phyloP scores from a whole-genome alignment of 53 echinoderm and acorn worm genomes.

The Pentamera pediparva region DNA sequence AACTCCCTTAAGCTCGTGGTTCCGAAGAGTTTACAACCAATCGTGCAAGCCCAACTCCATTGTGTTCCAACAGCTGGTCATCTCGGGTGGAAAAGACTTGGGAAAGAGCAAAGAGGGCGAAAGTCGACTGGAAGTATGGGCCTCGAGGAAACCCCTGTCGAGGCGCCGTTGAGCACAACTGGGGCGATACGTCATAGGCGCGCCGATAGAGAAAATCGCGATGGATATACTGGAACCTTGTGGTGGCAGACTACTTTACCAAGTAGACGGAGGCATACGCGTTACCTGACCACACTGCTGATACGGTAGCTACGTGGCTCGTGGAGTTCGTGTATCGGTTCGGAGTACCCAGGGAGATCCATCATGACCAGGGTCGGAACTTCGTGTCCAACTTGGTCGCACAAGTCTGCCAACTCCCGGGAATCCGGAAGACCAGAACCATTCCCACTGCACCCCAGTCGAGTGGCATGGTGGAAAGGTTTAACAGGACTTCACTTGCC shows the following conservation, averaged over 20 bases:
- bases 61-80: conserved; percentile 26
- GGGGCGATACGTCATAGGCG: background rate
- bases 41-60: background rate
- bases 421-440: too few relatives aligned
- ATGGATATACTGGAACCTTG: conserved; percentile 35
- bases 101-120: background rate
- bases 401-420: too few relatives aligned
- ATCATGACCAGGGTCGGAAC: too few relatives aligned
- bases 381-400: too few relatives aligned
- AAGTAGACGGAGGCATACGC: too few relatives aligned
- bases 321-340: conserved; percentile 5
- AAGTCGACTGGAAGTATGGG: background rate
- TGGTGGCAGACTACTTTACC: too few relatives aligned
- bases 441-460: too few relatives aligned
- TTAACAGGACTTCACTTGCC: too few relatives aligned
- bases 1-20: too few relatives aligned
- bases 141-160: background rate
- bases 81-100: conserved; percentile 23
- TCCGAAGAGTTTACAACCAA: conserved; percentile 6
- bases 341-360: too few relatives aligned
- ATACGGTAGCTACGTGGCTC: too few relatives aligned
- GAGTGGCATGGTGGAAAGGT: too few relatives aligned
- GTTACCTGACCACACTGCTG: conserved; percentile 11
- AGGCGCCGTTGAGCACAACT: background rate
- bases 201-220: conserved; percentile 31